Base-by-base conservation (phyloP, 2,113 vertebrate genomes). In the Cottus gobio region DNA sequence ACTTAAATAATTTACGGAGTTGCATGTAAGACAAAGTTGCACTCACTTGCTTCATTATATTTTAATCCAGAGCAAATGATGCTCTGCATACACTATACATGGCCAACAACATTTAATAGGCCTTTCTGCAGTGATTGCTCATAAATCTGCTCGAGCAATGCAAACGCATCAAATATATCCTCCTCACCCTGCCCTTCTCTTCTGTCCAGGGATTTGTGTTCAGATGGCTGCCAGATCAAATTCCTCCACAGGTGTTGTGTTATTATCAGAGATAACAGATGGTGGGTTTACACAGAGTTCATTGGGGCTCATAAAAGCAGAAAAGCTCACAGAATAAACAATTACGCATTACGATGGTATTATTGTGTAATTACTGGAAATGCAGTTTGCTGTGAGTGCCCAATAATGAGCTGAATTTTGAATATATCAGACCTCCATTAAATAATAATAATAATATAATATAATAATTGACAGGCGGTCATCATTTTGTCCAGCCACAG, bases 21-120 rank as follows among this genome's bases (percentile, higher is more conserved):
- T 83, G 84, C 86, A 86, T 95, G 93, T 94, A 92, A 93, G 88
- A 94, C 94, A 94, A 93, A 92, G 91, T 92, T 93, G 86, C 89
- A 84, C 92, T 93, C 89, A 90, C 92, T 90, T 65, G 83, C 89
- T 93, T 95, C 93, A 93, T 94, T 95, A 94, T 94, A 93, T 93
- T 95, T 95, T 91, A 94, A 93, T 95, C 74, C 58, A 60, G 77
- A 92, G 90, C 89, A 91, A 93, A 87, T 82, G 84, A 91, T 91
- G 85, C 93, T 90, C 65, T 68, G 78, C 70, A 54, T 86, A 84
- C 64, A 81, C 86, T 89, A 79, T 87, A 85, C 88, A 75, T 82
- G 73, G 61, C 13, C 72, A 34, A 42, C 72, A 52, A 80, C 76
- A 62, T 90, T 85, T 85, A 89, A 85, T 75, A 67, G 85, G 56